Evolutionary conservation across 1,140 invertebrate species (phyloP), one percentile per base, ranked within the genome.

Genomic region (Drosophila albomicans): DNA sequence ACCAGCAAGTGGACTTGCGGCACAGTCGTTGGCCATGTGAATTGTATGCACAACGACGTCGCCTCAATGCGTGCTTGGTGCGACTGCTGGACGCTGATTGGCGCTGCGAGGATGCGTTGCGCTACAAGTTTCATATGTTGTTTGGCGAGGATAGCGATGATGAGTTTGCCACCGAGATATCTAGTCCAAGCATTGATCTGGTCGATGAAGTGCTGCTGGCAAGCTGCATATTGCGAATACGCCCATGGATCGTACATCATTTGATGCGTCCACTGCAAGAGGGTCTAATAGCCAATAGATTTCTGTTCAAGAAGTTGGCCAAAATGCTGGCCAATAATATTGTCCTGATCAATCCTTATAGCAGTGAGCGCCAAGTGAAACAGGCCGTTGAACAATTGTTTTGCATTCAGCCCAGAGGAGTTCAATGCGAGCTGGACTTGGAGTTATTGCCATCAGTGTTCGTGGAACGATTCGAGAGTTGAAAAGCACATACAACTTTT

Each of bases 21-120:
- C 59, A 84, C 32, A 92, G 91, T 52, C 74, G 70, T n/a, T 92
- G 91, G 91, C 91, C 91, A n/a, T 92, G 91, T 35, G 91, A 92
- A 59, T 59, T 92, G 5, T 92, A 89, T 66, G 92, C 84, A 0
- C 90, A 91, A 38, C 70, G 78, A 1, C 79, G 79, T 1, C 61
- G 63, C 1, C 78, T 92, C 0, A 86, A 66, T 30, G 73, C 77
- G 1, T 85, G 73, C 1, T 51, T 92, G 20, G 75, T 76, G 10
- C 72, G 73, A 0, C 11, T 84, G 1, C 28, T 92, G 5, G 91
- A 92, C 13, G 73, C 75, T n/a, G 90, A 91, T 59, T 80, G 91
- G 70, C 86, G 91, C 1, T 81, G 82, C 28, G 86, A 91, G 30
- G 79, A 87, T n/a, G 32, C 65, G 1, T 49, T 92, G 5, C 54